phyloP scores from a whole-genome alignment of 2,113 vertebrate species.

The Rhipidura dahli region DNA sequence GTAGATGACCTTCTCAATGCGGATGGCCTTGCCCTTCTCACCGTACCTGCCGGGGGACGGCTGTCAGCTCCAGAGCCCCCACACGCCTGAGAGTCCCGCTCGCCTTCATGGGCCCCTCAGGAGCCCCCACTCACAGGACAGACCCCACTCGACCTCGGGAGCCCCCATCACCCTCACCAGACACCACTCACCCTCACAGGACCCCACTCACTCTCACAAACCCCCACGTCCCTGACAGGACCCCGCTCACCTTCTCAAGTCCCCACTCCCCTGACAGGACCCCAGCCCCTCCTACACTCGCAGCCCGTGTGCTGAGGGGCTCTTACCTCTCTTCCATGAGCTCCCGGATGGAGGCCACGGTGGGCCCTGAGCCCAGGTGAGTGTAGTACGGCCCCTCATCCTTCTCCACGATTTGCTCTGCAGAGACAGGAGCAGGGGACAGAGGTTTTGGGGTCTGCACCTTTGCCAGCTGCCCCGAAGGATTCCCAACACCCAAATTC shows the following conservation, averaged over 20 bases:
- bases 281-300: neutral
- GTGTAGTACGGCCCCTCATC: constrained; percentile 98
- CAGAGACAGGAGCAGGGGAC: accelerated
- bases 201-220: neutral
- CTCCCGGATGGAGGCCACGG: constrained; percentile 88
- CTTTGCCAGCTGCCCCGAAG: accelerated
- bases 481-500: neutral
- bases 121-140: too few species aligned
- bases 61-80: neutral
- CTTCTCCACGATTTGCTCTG: constrained; percentile 95
- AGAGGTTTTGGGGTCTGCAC: neutral
- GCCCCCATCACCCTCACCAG: neutral
- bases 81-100: accelerated
- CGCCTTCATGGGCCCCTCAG: accelerated
- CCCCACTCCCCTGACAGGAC: neutral
- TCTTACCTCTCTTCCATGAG: constrained; percentile 90
- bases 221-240: too few species aligned
- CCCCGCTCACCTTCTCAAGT: neutral
- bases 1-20: constrained; percentile 95
- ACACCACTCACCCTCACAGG: accelerated
- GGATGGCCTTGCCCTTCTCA: constrained; percentile 91
- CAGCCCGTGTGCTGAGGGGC: neutral
- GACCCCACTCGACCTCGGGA: neutral
- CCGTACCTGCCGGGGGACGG: constrained; percentile 77
- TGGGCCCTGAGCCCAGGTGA: constrained; percentile 94